Conservation (phyloP, 2,888 invertebrate genomes). For the Schizotus pectinicornis region DNA sequence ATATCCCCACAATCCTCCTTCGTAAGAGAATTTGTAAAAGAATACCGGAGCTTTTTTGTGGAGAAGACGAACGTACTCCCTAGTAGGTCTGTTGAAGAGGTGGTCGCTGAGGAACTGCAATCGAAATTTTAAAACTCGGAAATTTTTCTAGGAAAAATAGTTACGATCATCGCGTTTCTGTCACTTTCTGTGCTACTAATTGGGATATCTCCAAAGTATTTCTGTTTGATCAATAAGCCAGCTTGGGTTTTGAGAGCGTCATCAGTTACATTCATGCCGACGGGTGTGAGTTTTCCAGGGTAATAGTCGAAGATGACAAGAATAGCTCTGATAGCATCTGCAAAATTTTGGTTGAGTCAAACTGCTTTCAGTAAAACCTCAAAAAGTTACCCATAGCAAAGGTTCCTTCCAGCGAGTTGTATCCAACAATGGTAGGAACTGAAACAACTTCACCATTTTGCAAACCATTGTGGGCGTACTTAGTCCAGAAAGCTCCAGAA, state of each 20-base stretch:
- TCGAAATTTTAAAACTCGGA: conserved; percentile 2
- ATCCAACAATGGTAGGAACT: conserved; percentile 62
- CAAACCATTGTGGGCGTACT: conserved; percentile 31
- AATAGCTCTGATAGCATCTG: no score
- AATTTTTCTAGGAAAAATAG: not conserved
- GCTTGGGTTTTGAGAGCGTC: no score
- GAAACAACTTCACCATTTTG: conserved; percentile 29
- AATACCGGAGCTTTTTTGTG: conserved; percentile 52
- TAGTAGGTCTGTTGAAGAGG: conserved; percentile 54
- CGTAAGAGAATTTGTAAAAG: conserved; percentile 39
- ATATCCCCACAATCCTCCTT: conserved; percentile 32
- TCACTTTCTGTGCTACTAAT: no score
- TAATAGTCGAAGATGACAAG: not conserved
- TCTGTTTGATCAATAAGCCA: no score
- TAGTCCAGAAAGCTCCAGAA: conserved; percentile 30
- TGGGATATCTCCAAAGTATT: no score
- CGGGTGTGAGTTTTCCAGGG: not conserved
- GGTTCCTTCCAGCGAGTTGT: conserved; percentile 59
- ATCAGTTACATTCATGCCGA: no score
- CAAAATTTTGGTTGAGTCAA: not conserved
- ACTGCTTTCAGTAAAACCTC: not conserved
- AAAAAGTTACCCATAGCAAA: not conserved
- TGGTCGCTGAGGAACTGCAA: conserved; percentile 59
- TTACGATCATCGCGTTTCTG: no score
- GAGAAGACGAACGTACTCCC: conserved; percentile 54